Conservation (phyloP, 2,113 vertebrate genomes). For the Gymnarchus niloticus region DNA sequence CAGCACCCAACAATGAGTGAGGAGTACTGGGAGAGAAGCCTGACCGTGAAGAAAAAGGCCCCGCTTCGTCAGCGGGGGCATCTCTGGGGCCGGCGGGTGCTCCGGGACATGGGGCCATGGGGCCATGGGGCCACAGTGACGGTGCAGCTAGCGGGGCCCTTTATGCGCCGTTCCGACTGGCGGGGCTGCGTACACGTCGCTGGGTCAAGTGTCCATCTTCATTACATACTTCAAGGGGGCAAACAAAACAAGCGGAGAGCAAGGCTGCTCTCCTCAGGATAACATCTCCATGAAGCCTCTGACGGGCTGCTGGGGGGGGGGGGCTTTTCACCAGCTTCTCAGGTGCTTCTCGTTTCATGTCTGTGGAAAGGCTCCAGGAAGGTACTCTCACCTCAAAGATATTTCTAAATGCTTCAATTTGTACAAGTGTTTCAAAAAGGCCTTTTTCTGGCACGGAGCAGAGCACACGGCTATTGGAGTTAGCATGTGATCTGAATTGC, state of each 20-base stretch:
- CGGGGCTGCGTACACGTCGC: constrained; percentile 33
- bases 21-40: constrained; percentile 13
- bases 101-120: background rate
- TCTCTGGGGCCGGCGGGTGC: background rate
- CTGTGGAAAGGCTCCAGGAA: constrained; percentile 33
- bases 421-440: constrained; percentile 39
- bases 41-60: background rate
- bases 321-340: constrained; percentile 13
- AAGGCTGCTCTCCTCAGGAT: constrained; percentile 38
- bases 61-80: too few relatives aligned
- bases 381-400: constrained; percentile 15
- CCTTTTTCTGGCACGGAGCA: constrained; percentile 12
- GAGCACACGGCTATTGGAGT: background rate
- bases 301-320: constrained; percentile 46
- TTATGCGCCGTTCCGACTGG: constrained; percentile 27
- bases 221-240: constrained; percentile 44
- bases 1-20: constrained; percentile 28
- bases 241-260: constrained; percentile 33
- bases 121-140: too few relatives aligned
- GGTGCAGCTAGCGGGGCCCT: background rate
- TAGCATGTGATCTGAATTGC: background rate
- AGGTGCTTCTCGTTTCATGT: constrained; percentile 30
- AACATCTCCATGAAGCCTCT: constrained; percentile 52
- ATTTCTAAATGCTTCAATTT: constrained; percentile 38
- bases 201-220: constrained; percentile 41